phyloP scores from a whole-genome alignment of 2,113 vertebrate species.

The Cyprinus carpio region DNA sequence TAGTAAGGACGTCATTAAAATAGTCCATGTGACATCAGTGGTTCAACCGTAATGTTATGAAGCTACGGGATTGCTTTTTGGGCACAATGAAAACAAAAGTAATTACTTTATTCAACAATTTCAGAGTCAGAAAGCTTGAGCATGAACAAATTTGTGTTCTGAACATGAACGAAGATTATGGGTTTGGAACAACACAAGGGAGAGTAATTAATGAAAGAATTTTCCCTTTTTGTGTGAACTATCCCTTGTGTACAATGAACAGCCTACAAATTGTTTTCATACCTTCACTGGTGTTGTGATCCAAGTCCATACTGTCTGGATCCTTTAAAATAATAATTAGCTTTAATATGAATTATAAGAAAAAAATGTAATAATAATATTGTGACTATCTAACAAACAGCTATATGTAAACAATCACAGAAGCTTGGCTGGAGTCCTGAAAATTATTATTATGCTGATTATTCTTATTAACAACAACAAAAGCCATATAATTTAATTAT shows the following conservation, averaged over 20 bases:
- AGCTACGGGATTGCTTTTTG: too few relatives aligned
- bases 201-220: too few relatives aligned
- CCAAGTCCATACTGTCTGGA: background rate
- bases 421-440: background rate
- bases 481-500: background rate
- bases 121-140: too few relatives aligned
- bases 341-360: background rate
- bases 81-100: too few relatives aligned
- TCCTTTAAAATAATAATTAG: constrained; percentile 13
- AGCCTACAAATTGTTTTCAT: constrained; percentile 43
- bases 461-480: background rate
- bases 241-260: background rate
- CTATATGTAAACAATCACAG: constrained; percentile 36
- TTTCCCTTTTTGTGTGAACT: background rate
- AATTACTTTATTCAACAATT: too few relatives aligned
- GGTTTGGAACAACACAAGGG: too few relatives aligned
- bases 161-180: too few relatives aligned
- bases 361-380: background rate
- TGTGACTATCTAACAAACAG: background rate
- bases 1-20: too few relatives aligned
- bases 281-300: constrained; percentile 6
- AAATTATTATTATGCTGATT: background rate
- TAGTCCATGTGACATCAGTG: too few relatives aligned
- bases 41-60: too few relatives aligned
- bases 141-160: too few relatives aligned